phyloP scores from a whole-genome alignment of 2,888 invertebrate genomes.

The Didymodactylos carnosus region DNA sequence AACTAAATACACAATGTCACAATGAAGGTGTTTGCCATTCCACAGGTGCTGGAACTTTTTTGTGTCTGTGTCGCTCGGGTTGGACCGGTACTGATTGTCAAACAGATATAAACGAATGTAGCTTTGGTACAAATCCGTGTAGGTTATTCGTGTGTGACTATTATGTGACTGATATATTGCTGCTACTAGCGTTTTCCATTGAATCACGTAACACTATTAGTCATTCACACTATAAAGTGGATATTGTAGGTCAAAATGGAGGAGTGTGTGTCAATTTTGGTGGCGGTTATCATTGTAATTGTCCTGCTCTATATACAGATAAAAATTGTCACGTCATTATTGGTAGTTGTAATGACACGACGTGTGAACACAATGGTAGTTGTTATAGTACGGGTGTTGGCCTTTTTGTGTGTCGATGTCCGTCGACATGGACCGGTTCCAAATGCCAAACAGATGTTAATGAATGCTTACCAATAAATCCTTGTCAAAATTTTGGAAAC shows the following conservation, averaged over 20 bases:
- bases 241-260: no score
- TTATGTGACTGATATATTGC: no score
- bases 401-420: conserved; percentile 16
- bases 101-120: conserved; percentile 3
- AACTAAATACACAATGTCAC: no score
- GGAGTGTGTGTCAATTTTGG: conserved; percentile 6
- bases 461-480: no score
- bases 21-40: no score
- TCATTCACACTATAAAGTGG: no score
- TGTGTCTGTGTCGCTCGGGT: conserved; percentile 9
- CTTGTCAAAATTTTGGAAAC: no score
- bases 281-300: conserved; percentile 3
- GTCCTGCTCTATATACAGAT: conserved; percentile 2
- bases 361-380: conserved; percentile 5
- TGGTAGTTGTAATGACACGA: background rate
- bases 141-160: no score
- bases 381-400: conserved; percentile 9
- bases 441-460: no score
- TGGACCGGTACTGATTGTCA: conserved; percentile 10
- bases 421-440: background rate
- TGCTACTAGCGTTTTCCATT: no score
- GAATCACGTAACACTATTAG: no score
- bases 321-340: background rate
- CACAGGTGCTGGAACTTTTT: background rate
- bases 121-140: no score